These are phyloP conservation scores for Bettongia penicillata DNA, from an alignment of 2,113 vertebrate genomes.

Conservation along the genomic window DNA sequence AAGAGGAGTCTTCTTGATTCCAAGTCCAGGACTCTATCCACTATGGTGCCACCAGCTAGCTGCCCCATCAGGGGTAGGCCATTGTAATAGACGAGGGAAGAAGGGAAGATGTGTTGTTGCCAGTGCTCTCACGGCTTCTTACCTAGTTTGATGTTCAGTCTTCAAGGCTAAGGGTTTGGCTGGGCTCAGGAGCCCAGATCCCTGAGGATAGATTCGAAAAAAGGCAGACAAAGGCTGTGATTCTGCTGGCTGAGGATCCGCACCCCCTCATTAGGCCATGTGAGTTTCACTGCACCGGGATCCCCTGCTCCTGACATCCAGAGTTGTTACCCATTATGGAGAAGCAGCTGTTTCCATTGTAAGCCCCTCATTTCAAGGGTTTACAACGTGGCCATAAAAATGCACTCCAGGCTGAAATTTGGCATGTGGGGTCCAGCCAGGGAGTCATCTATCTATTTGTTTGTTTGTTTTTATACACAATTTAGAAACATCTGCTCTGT, in stretches of 20 bases:
- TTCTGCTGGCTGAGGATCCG: fast-evolving
- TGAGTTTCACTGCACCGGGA: background rate
- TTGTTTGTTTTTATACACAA: constrained; percentile 75
- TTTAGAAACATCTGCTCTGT: constrained; percentile 70
- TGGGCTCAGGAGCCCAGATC: background rate
- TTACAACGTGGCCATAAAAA: constrained; percentile 60
- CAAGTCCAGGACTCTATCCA: too few species aligned
- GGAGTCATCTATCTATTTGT: constrained; percentile 74
- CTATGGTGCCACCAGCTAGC: too few species aligned
- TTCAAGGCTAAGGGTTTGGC: background rate
- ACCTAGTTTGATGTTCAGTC: background rate
- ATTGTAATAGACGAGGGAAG: background rate
- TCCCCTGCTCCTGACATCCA: background rate
- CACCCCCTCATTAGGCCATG: background rate
- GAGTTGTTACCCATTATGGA: constrained; percentile 13
- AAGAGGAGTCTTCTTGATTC: too few species aligned
- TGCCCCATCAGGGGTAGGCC: background rate
- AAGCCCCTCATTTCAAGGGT: constrained; percentile 63
- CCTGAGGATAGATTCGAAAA: background rate
- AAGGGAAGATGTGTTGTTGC: background rate
- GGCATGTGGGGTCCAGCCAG: constrained; percentile 57
- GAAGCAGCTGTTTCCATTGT: constrained; percentile 66
- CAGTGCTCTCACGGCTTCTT: background rate
- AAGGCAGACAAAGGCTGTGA: background rate
- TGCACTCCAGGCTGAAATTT: constrained; percentile 66